These are phyloP conservation scores for Rhinella marina DNA, from an alignment of 2,797 vertebrate genomes.

Conservation along the genomic window DNA sequence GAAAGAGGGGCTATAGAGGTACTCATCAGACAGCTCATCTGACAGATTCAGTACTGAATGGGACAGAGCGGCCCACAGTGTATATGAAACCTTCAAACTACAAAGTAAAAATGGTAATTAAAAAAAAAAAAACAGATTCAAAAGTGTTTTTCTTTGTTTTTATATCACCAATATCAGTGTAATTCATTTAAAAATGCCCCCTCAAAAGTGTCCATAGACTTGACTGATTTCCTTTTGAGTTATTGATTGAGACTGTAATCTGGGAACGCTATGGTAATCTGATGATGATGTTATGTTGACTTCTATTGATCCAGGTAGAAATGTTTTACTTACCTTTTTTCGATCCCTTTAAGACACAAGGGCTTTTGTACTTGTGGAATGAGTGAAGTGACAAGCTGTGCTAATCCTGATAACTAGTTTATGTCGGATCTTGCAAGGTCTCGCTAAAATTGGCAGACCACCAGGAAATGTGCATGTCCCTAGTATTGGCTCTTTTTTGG, in stretches of 20 bases:
- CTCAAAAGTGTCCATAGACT: not conserved
- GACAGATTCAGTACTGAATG: too few relatives aligned
- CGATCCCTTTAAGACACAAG: constrained; percentile 8
- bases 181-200: too few relatives aligned
- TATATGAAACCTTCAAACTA: too few relatives aligned
- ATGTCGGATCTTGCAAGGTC: constrained; percentile 21
- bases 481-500: not conserved
- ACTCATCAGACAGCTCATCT: too few relatives aligned
- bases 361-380: not conserved
- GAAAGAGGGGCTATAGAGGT: too few relatives aligned
- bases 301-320: constrained; percentile 6
- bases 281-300: constrained; percentile 15
- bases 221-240: not conserved
- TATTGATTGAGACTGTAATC: not conserved
- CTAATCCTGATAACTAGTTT: constrained; percentile 29
- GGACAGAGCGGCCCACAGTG: too few relatives aligned
- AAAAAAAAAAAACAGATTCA: too few relatives aligned
- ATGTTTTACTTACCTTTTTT: not conserved
- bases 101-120: too few relatives aligned
- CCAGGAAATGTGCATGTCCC: not conserved
- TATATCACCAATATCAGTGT: too few relatives aligned
- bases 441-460: constrained; percentile 26
- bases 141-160: too few relatives aligned
- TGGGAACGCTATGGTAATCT: not conserved
- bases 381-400: not conserved